These are phyloP conservation scores for Myioborus melanocephalus DNA, from an alignment of 2,797 vertebrate genomes.

Conservation along the genomic window DNA sequence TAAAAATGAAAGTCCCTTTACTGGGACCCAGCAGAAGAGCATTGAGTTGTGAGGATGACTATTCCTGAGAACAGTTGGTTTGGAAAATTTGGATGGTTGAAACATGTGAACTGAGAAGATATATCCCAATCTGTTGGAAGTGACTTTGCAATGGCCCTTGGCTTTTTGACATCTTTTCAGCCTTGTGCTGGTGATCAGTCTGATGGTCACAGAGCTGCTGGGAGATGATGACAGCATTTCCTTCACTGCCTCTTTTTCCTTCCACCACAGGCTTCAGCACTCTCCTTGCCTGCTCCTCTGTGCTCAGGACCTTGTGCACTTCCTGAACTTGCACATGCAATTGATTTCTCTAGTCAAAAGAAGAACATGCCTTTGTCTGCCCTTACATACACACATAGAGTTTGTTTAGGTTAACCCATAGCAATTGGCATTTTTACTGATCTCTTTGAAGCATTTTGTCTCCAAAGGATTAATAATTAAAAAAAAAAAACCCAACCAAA, in stretches of 20 bases:
- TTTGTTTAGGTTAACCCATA: background rate
- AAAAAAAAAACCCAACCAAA: background rate
- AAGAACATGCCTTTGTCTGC: background rate
- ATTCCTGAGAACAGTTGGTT: background rate
- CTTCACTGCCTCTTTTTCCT: background rate
- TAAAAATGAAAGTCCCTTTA: background rate
- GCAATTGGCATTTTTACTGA: background rate
- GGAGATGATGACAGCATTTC: background rate
- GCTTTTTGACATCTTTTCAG: background rate
- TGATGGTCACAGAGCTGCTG: background rate
- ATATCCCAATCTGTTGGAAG: background rate
- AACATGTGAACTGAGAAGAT: background rate
- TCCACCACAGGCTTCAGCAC: background rate
- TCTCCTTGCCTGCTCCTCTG: background rate
- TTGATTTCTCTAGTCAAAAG: background rate
- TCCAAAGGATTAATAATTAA: background rate
- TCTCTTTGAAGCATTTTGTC: background rate
- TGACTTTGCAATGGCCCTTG: background rate
- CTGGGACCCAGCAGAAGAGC: background rate
- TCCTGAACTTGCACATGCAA: background rate
- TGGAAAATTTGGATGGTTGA: background rate
- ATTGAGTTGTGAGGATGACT: background rate
- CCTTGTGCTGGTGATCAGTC: background rate
- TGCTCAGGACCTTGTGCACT: background rate
- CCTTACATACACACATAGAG: rapidly evolving